Conservation (phyloP, 2,888 invertebrate species). For the Ptycholaimellus sp. region DNA sequence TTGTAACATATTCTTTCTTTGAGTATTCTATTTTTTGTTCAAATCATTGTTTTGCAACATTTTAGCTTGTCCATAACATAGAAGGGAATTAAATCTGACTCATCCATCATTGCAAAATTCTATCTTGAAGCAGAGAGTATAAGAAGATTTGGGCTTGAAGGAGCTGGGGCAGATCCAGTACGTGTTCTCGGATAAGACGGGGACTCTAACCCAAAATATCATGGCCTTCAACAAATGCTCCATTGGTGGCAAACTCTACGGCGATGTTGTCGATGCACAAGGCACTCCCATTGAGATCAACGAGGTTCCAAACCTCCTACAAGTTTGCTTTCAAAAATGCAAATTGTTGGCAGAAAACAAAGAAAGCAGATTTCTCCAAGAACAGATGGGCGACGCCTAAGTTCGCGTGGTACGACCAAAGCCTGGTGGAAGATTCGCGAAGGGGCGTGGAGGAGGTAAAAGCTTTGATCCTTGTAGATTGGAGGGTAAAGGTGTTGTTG, state of each 20-base stretch:
- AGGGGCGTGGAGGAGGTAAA: constrained; percentile 45
- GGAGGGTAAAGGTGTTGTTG: too few relatives aligned
- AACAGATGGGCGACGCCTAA: constrained; percentile 70
- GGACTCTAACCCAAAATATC: constrained; percentile 92
- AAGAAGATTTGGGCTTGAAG: too few relatives aligned
- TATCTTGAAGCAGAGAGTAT: too few relatives aligned
- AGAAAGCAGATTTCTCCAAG: constrained; percentile 48
- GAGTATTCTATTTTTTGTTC: too few relatives aligned
- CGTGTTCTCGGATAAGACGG: constrained; percentile 97
- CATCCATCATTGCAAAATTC: too few relatives aligned
- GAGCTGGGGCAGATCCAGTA: constrained; percentile 83
- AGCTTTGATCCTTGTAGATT: too few relatives aligned
- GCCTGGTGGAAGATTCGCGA: constrained; percentile 55
- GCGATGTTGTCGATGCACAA: constrained; percentile 39
- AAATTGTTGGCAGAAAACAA: constrained; percentile 12
- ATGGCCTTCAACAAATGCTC: constrained; percentile 99
- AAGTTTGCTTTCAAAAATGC: too few relatives aligned
- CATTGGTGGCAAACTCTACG: constrained; percentile 68
- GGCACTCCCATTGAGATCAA: constrained; percentile 16
- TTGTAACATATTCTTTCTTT: too few relatives aligned
- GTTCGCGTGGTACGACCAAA: constrained; percentile 75
- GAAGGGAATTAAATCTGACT: too few relatives aligned
- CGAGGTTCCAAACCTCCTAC: too few relatives aligned
- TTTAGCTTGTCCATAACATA: too few relatives aligned
- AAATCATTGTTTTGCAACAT: too few relatives aligned